Evolutionary conservation across 2,888 invertebrate genomes (phyloP), one percentile per base, ranked within the genome.

Genomic region (Acanthosepion lycidas): DNA sequence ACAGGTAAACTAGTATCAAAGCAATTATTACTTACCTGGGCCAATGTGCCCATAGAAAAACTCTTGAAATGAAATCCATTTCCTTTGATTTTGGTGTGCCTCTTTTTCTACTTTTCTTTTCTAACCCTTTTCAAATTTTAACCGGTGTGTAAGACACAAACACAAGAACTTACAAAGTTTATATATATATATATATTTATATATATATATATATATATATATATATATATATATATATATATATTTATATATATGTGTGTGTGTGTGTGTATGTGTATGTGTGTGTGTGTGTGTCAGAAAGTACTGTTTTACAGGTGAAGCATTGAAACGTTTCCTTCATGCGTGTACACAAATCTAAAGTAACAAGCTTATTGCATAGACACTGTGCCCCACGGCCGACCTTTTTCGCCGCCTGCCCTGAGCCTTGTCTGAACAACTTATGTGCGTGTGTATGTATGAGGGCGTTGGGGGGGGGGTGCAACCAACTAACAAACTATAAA

Each of bases 351-450:
- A 78, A n/a, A 78, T 78, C n/a, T 78, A 78, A 3, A n/a, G 33
- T 78, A 78, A 78, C 78, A 18, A 78, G 78, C n/a, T 78, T 78
- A n/a, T 78, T 78, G n/a, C 78, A 78, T 33, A 78, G 78, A 78
- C 78, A 78, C 18, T 18, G 12, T 78, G 78, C 78, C 78, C 78
- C 15, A 78, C n/a, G 78, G 78, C 15, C 78, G 78, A 78, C n/a
- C 78, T 78, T 78, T 78, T 78, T 78, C 78, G 33, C 78, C n/a
- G n/a, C 33, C 78, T 78, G 78, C 78, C 33, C n/a, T 78, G n/a
- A 78, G n/a, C 78, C 78, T 33, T 78, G 78, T 78, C 78, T 78
- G 78, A 78, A 78, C 78, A 78, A 33, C 78, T 78, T 78, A n/a
- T 78, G 78, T 28, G 78, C 26, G 8, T 42, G 42, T 42, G 42